phyloP scores from a whole-genome alignment of 1,140 invertebrate genomes.

The Drosophila hydei region DNA sequence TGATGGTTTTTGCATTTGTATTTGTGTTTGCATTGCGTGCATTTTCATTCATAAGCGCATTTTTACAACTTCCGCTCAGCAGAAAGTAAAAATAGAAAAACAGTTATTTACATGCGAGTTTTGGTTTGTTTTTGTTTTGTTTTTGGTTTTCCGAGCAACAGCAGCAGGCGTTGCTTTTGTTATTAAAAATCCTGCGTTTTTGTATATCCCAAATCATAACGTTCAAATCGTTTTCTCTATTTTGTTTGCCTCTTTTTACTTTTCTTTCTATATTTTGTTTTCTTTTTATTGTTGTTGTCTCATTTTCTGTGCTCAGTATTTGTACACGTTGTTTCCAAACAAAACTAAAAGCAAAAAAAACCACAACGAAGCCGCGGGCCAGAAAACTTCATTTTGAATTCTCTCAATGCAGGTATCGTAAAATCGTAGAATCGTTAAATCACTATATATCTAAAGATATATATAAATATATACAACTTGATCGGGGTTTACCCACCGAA shows the following conservation, averaged over 20 bases:
- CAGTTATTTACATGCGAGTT: slow-evolving; percentile 10
- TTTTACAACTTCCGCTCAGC: slow-evolving; percentile 41
- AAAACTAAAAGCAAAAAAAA: background rate
- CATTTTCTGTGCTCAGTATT: background rate
- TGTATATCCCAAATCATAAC: background rate
- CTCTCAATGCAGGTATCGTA: slow-evolving; percentile 49
- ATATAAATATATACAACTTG: slow-evolving; percentile 3
- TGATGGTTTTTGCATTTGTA: slow-evolving; percentile 11
- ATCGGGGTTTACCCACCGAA: slow-evolving; percentile 36
- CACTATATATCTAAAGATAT: background rate
- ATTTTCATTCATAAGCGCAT: slow-evolving; percentile 79
- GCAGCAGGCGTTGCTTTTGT: slow-evolving; percentile 41
- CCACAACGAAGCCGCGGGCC: background rate
- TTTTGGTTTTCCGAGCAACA: background rate
- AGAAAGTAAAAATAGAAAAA: background rate
- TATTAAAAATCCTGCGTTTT: no score
- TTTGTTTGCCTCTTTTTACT: background rate
- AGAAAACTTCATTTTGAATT: slow-evolving; percentile 6
- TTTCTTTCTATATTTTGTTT: background rate
- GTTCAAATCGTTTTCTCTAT: slow-evolving; percentile 1
- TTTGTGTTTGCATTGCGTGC: slow-evolving; percentile 36
- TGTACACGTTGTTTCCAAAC: background rate
- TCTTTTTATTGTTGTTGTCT: background rate
- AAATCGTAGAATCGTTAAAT: slow-evolving; percentile 30
- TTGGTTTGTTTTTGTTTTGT: background rate